Base-by-base conservation (phyloP, 2,113 vertebrate species). In the Crotalus helleri region DNA sequence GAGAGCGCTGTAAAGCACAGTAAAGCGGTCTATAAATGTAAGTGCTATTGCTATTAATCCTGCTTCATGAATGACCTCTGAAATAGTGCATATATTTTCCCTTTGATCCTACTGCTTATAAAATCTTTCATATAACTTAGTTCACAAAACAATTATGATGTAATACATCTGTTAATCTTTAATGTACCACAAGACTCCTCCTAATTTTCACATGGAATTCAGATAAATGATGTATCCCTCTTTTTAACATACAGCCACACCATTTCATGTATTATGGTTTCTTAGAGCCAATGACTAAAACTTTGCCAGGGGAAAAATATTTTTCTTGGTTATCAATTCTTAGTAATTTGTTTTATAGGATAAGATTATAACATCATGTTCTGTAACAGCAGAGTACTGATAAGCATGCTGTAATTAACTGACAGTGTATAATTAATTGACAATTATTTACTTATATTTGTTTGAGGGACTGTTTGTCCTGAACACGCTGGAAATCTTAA, bases 381-480 rank as follows among this genome's bases (percentile, higher is more conserved):
- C 93, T 81, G 93, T 69, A 39, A 89, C 92, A 89, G 64, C n/a
- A 0, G 0, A 0, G 7, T 17, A 26, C 92, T 55, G 96, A 93
- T 55, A 90, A 74, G 74, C 91, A 57, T 57, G 85, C 92, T 46
- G 33, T 61, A n/a, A 6, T 61, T n/a, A 33, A 46, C 24, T 81
- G 1, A 90, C 0, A 0, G 49, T 3, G 92, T 46, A 26, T 87
- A n/a, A 6, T 61, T 39, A 46, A 46, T 26, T 85, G 1, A 90
- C 0, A 0, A 6, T n/a, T 6, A 69, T 89, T 92, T 24, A 11
- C 85, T 93, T 61, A 91, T 2, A 0, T 1, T 57, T 58, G 5
- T 1, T 90, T 49, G 86, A 11, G 87, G 92, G 90, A 94, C 93
- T 12, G 0, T 0, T 21, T 5, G 95, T 93, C 39, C 96, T 11